Evolutionary conservation across 2,113 vertebrate species (phyloP), one percentile per base, ranked within the genome.

Genomic region (Pterocles gutturalis): DNA sequence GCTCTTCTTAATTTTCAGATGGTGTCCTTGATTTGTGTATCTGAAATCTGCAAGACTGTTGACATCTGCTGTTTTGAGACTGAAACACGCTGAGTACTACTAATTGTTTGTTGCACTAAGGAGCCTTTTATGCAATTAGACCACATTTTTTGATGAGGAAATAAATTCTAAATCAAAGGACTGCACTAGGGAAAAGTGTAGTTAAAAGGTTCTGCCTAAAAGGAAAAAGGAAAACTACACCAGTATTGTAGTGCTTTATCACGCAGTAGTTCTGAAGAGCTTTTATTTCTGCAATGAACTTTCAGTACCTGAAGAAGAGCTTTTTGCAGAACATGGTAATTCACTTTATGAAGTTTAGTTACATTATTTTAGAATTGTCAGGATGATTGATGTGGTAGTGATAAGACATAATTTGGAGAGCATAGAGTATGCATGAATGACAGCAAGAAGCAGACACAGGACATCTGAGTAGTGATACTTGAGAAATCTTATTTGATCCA

Each of bases 131-230:
- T 96, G 64, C 77, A 95, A 95, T 88, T 69, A 95, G 83, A 71
- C 78, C 41, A 79, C 46, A 55, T 86, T 73, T 97, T 94, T 79
- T 89, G n/a, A 89, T 91, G 86, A 93, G 54, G 76, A 88, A 97
- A 97, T 97, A 18, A 95, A 96, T 87, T 94, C 92, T 92, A 82
- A 88, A 95, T 97, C 95, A 95, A 97, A 96, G 45, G 60, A 72
- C 69, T 83, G 64, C 51, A n/a, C 67, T 69, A 88, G 79, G 77
- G 57, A 96, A 69, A 81, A 26, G 13, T 51, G 33, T 64, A 70
- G 49, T 83, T 90, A 93, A 87, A 41, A 84, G 58, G 3, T 77
- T 90, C 64, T 89, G 36, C 45, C 54, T 89, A 77, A 86, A 87
- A 93, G 54, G 58, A 93, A 83, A 77, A 55, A 64, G 31, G 65